These are phyloP conservation scores for Sebastes umbrosus DNA, from an alignment of 2,797 vertebrate species.

Conservation along the genomic window DNA sequence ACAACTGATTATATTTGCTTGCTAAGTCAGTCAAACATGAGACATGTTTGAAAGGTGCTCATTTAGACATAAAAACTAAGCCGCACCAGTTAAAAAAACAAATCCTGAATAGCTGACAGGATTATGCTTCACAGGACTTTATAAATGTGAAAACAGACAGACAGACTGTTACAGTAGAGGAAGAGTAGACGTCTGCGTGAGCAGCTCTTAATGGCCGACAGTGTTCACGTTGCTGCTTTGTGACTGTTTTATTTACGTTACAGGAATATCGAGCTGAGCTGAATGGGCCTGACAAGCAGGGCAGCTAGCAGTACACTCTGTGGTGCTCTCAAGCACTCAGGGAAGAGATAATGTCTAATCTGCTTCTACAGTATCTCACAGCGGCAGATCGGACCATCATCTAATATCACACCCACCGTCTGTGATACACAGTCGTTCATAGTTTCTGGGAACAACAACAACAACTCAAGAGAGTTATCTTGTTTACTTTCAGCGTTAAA, in stretches of 20 bases:
- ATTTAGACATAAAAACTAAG: slow-evolving; percentile 28
- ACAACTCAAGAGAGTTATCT: slow-evolving; percentile 3
- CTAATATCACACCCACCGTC: slow-evolving; percentile 50
- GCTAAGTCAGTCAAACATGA: slow-evolving; percentile 8
- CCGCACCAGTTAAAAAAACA: neutral
- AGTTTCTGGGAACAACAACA: slow-evolving; percentile 17
- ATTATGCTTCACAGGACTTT: slow-evolving; percentile 17
- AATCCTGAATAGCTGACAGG: neutral
- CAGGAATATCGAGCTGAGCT: slow-evolving; percentile 42
- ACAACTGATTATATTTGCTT: slow-evolving; percentile 16
- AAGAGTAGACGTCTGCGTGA: slow-evolving; percentile 23
- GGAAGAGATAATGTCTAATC: slow-evolving; percentile 61
- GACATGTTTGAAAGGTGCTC: slow-evolving; percentile 11
- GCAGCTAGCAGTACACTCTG: slow-evolving; percentile 38
- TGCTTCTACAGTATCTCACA: slow-evolving; percentile 45
- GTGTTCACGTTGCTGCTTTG: slow-evolving; percentile 21
- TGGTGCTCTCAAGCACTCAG: slow-evolving; percentile 56
- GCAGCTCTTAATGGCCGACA: slow-evolving; percentile 40
- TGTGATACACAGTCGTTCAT: slow-evolving; percentile 5
- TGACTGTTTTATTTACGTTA: slow-evolving; percentile 53
- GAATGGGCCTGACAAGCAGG: slow-evolving; percentile 45
- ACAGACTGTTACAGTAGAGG: neutral
- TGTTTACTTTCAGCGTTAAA: neutral
- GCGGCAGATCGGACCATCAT: slow-evolving; percentile 45
- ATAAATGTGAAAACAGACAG: slow-evolving; percentile 19